Conservation (phyloP, 2,113 vertebrate genomes). For the Stigmatopora argus region DNA sequence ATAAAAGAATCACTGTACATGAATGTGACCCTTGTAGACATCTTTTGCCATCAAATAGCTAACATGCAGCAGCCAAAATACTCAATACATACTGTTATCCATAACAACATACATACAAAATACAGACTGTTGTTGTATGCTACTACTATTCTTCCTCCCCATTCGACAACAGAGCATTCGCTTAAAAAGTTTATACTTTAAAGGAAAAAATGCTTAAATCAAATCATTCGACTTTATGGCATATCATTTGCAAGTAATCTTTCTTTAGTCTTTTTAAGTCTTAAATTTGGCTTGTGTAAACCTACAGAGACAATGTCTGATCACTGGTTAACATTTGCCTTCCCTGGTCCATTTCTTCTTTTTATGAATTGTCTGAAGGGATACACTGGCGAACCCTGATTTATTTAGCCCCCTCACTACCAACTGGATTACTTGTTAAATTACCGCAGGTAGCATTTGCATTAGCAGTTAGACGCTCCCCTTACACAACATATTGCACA, state of each 20-base stretch:
- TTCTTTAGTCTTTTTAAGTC: too few relatives aligned
- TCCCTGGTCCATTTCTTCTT: constrained; percentile 1
- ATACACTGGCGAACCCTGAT: constrained; percentile 40
- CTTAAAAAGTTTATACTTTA: too few relatives aligned
- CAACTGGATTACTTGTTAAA: constrained; percentile 53
- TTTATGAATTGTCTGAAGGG: constrained; percentile 12
- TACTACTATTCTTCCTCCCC: not conserved
- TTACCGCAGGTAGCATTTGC: constrained; percentile 46
- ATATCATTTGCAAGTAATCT: too few relatives aligned
- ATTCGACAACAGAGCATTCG: too few relatives aligned
- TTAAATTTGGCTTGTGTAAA: too few relatives aligned
- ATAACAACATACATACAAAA: too few relatives aligned
- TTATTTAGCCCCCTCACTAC: constrained; percentile 49
- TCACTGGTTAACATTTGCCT: not conserved
- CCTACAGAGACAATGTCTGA: not conserved
- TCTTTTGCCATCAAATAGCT: not conserved
- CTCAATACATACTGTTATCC: too few relatives aligned
- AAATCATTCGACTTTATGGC: too few relatives aligned
- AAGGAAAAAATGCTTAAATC: too few relatives aligned
- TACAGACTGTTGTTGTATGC: too few relatives aligned
- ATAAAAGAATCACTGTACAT: not conserved
- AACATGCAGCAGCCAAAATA: not conserved
- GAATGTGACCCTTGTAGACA: not conserved
- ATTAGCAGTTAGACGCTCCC: constrained; percentile 40
- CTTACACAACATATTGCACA: constrained; percentile 11